Base-by-base conservation (phyloP, 2,797 vertebrate genomes). In the Sphenopsis melanotis region DNA sequence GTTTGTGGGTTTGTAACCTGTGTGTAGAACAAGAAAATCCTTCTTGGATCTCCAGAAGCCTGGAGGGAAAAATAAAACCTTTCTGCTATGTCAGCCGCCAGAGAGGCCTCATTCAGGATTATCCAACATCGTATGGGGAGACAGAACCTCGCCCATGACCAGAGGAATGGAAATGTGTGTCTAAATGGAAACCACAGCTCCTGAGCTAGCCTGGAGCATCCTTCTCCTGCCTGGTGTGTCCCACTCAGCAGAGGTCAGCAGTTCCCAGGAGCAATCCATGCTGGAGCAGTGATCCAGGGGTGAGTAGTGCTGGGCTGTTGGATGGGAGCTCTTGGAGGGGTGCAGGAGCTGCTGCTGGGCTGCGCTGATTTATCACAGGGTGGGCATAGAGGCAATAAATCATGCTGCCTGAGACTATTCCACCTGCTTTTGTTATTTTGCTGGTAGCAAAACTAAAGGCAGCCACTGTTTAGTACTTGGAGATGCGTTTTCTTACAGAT, bases 121-220 rank as follows among this genome's bases (percentile, higher is more conserved):
- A 1, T 2, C 5, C 34, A 72, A 3, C 0, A 0, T 3, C 12
- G 36, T 24, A 50, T 50, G 53, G 22, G 14, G 72, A 75, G 61
- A n/a, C 12, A n/a, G 22, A 27, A 3, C 3, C n/a, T 19, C 0
- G 1, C 37, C 24, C 17, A 41, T 6, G 18, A 21, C 36, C 42
- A 15, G 39, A 81, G 36, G 80, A 60, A 32, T 29, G 30, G 56
- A 85, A 93, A 36, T 2, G 23, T 17, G 9, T 0, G 1, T 37
- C 57, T 17, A 4, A 46, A 65, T 24, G 52, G 53, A 66, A 76
- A 34, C 6, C 42, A 22, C 5, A 9, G 44, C 76, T 82, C 71
- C 11, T n/a, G 4, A 5, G 12, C 26, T 75, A 80, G 55, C 55
- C 89, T 77, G 82, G n/a, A 91, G 60, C 56, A 15, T 42, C 78